Percentiles rank a stretch among this genome's conserved stretches.
Evolutionary conservation across 2,113 vertebrate species (phyloP).

Genomic region (Carettochelys insculpta): DNA sequence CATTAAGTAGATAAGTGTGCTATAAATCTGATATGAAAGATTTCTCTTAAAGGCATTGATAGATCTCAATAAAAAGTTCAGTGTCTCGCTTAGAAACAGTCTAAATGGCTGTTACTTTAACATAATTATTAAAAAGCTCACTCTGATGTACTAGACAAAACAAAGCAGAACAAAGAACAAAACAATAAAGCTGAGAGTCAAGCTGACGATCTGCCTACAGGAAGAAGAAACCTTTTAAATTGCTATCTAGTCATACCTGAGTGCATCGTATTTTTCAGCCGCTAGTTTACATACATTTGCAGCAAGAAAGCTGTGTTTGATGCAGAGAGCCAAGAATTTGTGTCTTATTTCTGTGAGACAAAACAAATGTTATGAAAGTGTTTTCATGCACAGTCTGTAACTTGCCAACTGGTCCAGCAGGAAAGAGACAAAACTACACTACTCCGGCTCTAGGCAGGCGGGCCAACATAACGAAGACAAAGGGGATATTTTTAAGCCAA

Average conservation of each 20-base stretch:
- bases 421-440: background rate
- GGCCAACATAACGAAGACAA: accelerated
- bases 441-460: accelerated
- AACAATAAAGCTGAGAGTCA: background rate
- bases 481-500: too few relatives aligned
- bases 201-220: background rate
- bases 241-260: background rate
- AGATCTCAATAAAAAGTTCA: conserved; percentile 6
- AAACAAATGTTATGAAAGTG: background rate
- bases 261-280: background rate
- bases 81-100: background rate
- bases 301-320: background rate
- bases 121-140: background rate
- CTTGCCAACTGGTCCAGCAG: accelerated
- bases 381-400: accelerated
- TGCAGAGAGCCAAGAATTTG: background rate
- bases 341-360: background rate
- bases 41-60: conserved; percentile 35
- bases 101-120: background rate
- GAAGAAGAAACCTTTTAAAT: background rate
- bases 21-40: conserved; percentile 33
- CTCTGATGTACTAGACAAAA: background rate
- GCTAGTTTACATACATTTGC: background rate
- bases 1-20: background rate
- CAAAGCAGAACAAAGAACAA: background rate